phyloP scores from a whole-genome alignment of 1,140 invertebrate species.

The Caenorhabditis briggsae region DNA sequence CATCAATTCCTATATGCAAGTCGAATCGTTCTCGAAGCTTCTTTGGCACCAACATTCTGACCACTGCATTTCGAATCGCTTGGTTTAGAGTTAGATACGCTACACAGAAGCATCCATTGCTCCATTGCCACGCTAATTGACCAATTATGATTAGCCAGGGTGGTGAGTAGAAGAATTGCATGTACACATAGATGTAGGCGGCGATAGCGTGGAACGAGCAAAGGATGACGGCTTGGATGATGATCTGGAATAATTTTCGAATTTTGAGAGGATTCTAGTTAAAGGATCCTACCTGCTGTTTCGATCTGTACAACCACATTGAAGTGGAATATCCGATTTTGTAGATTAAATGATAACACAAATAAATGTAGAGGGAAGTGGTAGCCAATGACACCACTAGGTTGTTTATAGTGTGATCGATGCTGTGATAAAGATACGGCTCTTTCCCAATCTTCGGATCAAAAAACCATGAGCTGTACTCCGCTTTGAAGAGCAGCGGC shows the following conservation, averaged over 20 bases:
- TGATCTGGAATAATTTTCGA: conserved; percentile 54
- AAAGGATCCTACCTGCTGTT: conserved; percentile 25
- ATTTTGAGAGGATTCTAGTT: not conserved
- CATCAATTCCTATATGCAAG: conserved; percentile 35
- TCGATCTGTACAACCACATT: conserved; percentile 26
- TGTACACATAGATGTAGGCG: conserved; percentile 61
- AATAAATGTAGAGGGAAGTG: conserved; percentile 29
- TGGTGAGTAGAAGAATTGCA: conserved; percentile 62
- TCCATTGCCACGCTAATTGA: conserved; percentile 60
- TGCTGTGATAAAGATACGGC: not conserved
- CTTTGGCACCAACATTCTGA: conserved; percentile 48
- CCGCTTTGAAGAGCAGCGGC: conserved; percentile 16
- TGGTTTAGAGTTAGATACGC: conserved; percentile 55
- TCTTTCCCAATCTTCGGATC: conserved; percentile 52
- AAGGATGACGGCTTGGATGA: conserved; percentile 58
- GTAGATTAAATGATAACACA: conserved; percentile 33
- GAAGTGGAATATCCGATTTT: conserved; percentile 31
- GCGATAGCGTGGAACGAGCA: conserved; percentile 58
- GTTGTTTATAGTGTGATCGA: conserved; percentile 52
- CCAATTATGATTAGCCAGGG: conserved; percentile 59
- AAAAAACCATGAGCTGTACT: conserved; percentile 50
- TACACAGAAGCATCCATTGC: conserved; percentile 59
- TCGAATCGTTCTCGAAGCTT: conserved; percentile 19
- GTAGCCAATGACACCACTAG: conserved; percentile 21
- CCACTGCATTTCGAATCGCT: conserved; percentile 39